A percentile compares a stretch with the other conserved stretches of the same genome.
Evolutionary conservation across 2,797 vertebrate genomes (phyloP).

Genomic region (Cichlasoma orientale): DNA sequence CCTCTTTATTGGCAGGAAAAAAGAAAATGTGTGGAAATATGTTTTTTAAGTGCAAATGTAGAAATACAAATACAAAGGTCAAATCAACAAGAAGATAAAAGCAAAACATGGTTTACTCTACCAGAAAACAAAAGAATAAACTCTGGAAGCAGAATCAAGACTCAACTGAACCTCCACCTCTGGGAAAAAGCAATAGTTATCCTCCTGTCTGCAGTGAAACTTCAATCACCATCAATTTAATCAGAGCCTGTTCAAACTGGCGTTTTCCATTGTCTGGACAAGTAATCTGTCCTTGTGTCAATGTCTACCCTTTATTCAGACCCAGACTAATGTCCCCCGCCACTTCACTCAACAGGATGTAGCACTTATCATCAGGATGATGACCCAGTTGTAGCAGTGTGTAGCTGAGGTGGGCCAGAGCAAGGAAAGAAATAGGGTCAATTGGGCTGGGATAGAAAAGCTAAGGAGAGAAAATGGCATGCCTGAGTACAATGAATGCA

Average conservation of each 20-base stretch:
- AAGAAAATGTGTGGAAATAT: background rate
- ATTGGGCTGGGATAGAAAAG: conserved; percentile 55
- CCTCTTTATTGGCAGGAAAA: background rate
- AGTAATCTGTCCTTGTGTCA: conserved; percentile 32
- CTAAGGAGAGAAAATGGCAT: conserved; percentile 59
- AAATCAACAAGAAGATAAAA: conserved; percentile 27
- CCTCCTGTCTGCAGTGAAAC: conserved; percentile 60
- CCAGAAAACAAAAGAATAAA: conserved; percentile 38
- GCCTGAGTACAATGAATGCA: conserved; percentile 53
- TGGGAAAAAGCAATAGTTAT: conserved; percentile 44
- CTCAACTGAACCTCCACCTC: conserved; percentile 33
- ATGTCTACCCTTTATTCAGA: conserved; percentile 62
- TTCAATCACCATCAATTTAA: conserved; percentile 72
- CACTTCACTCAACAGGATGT: conserved; percentile 70
- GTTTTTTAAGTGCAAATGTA: background rate
- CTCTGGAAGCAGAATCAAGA: conserved; percentile 34
- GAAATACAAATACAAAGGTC: background rate
- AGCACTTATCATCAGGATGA: conserved; percentile 73
- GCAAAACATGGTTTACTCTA: conserved; percentile 31
- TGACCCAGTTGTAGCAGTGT: conserved; percentile 48
- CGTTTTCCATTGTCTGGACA: conserved; percentile 60
- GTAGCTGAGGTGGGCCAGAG: conserved; percentile 43
- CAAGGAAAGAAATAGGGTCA: conserved; percentile 60
- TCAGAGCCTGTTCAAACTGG: conserved; percentile 54
- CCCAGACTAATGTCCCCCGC: conserved; percentile 52